phyloP scores from a whole-genome alignment of 2,113 vertebrate species.

The Bujurquina vittata region DNA sequence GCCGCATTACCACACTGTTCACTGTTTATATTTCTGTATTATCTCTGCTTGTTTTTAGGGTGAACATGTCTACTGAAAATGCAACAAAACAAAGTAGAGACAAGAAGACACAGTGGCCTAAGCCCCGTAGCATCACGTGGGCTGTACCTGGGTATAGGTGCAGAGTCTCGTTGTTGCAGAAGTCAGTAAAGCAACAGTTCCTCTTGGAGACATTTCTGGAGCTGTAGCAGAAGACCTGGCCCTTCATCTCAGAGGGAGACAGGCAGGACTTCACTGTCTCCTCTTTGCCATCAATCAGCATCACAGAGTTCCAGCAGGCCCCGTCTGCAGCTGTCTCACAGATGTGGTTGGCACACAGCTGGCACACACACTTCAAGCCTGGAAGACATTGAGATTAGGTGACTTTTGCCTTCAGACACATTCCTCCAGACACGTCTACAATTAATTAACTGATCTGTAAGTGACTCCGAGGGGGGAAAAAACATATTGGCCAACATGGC shows the following conservation, averaged over 20 bases:
- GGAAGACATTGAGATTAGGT: conserved; percentile 35
- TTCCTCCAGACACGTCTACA: neutral
- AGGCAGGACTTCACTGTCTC: conserved; percentile 91
- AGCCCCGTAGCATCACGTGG: neutral
- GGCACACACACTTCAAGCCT: conserved; percentile 94
- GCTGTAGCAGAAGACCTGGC: conserved; percentile 93
- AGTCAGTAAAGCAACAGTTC: conserved; percentile 96
- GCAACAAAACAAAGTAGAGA: neutral
- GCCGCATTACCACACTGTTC: neutral
- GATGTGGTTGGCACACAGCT: conserved; percentile 91
- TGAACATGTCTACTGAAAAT: no score
- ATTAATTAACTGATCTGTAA: conserved; percentile 3
- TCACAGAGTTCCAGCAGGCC: conserved; percentile 95
- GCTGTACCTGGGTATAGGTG: conserved; percentile 84
- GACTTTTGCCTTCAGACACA: neutral
- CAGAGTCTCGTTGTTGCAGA: conserved; percentile 95
- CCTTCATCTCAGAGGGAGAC: conserved; percentile 88
- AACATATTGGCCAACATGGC: neutral
- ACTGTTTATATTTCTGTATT: neutral
- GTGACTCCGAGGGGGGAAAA: neutral
- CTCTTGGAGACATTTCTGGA: conserved; percentile 92
- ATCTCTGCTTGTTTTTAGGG: neutral
- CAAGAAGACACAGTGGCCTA: neutral
- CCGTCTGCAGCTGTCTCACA: conserved; percentile 93
- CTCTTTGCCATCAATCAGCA: conserved; percentile 90